Conservation (phyloP, 64 coral and sea anemone species). For the Porites lutea region DNA sequence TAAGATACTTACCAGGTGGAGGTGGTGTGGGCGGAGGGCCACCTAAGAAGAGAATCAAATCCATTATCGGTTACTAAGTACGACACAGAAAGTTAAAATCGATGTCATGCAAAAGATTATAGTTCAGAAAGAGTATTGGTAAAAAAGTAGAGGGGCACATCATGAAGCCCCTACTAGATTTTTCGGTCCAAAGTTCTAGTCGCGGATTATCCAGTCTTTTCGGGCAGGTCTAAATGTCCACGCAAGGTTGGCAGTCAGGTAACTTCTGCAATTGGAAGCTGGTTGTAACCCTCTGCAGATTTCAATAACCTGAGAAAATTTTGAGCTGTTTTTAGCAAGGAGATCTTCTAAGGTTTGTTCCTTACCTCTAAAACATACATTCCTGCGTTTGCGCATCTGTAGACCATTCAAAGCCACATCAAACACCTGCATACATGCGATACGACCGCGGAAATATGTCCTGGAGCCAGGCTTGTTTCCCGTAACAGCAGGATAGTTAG, state of each 20-base stretch:
- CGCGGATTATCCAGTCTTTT: too few relatives aligned
- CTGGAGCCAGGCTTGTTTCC: slow-evolving; percentile 53
- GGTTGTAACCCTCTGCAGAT: too few relatives aligned
- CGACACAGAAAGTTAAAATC: neutral
- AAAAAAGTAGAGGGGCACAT: too few relatives aligned
- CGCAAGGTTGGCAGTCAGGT: too few relatives aligned
- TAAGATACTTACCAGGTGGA: slow-evolving; percentile 41
- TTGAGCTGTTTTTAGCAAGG: too few relatives aligned
- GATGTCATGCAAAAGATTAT: neutral
- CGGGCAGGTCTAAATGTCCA: too few relatives aligned
- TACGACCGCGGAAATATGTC: slow-evolving; percentile 59
- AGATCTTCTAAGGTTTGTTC: too few relatives aligned
- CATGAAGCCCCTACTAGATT: too few relatives aligned
- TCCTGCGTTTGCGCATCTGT: slow-evolving; percentile 70
- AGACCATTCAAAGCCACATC: slow-evolving; percentile 63
- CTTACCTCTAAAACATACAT: slow-evolving; percentile 80
- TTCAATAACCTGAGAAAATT: too few relatives aligned
- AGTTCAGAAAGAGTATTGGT: too few relatives aligned
- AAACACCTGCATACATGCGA: slow-evolving; percentile 85
- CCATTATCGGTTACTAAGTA: neutral
- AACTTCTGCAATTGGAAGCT: too few relatives aligned
- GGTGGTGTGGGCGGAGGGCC: slow-evolving; percentile 38
- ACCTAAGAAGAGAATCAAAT: slow-evolving; percentile 34
- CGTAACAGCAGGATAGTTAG: slow-evolving; percentile 57
- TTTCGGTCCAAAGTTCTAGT: too few relatives aligned